Evolutionary conservation across 2,797 vertebrate genomes (phyloP), one percentile per base, ranked within the genome.

Genomic region (Pseudomugil tenellus): DNA sequence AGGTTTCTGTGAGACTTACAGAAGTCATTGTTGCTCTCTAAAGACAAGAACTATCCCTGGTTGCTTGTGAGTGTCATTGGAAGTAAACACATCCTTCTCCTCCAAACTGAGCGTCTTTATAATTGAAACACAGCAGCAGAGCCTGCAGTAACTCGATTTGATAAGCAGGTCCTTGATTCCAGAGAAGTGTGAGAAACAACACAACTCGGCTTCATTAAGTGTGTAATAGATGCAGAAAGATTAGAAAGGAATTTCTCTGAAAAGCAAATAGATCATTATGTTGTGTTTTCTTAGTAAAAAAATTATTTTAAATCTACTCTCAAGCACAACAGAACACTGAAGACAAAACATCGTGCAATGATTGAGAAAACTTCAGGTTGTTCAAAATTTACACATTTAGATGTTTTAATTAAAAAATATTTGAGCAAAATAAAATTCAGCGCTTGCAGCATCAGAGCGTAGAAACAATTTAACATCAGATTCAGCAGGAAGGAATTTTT

Each of bases 1-100:
- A n/a, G n/a, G n/a, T n/a, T n/a, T n/a, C n/a, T n/a, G n/a, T n/a
- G 48, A 70, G 72, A 83, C 43, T 48, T 67, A 83, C 83, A 70
- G 64, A 43, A 75, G 61, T 58, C 65, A 41, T 10, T 52, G 56
- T 49, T 51, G 29, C 23, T 64, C 51, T 63, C 35, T 67, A 39
- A 69, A 76, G 61, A 72, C 70, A 13, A 6, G 25, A 34, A 17
- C 58, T 58, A 26, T 41, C 34, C 59, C 63, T 53, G 46, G 49
- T 23, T 63, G 67, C 49, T 31, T 51, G 34, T 46, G 64, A 19
- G 14, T 7, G 34, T 49, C 63, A 21, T 10, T 32, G 48, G 26
- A 59, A 46, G 68, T 58, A 29, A 68, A 26, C 17, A 49, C 23
- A 6, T 17, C 34, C 49, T 53, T 39, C 23, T 49, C 31, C 59